These are phyloP conservation scores for Cirrhinus mrigala DNA, from an alignment of 2,797 vertebrate genomes.

Conservation along the genomic window DNA sequence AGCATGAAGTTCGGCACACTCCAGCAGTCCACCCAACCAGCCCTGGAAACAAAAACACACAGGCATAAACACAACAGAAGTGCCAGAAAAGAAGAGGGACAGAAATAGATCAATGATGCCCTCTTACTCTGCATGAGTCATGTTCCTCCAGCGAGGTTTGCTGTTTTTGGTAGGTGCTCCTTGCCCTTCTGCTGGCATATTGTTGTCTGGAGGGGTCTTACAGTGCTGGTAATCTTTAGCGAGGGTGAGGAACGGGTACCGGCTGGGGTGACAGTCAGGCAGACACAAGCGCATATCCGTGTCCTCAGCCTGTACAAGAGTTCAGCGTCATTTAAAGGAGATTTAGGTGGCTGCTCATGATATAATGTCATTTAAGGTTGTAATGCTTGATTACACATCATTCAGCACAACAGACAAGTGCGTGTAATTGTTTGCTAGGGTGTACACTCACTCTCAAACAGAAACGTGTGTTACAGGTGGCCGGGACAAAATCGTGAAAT, in stretches of 20 bases:
- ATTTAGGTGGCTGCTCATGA: neutral
- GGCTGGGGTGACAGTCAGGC: conserved; percentile 97
- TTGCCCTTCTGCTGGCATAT: conserved; percentile 85
- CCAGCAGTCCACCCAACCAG: conserved; percentile 98
- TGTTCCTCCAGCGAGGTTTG: conserved; percentile 94
- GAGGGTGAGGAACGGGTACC: conserved; percentile 92
- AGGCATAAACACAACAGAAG: neutral
- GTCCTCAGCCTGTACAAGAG: conserved; percentile 83
- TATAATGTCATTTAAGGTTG: neutral
- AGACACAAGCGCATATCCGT: conserved; percentile 95
- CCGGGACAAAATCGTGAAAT: conserved; percentile 96
- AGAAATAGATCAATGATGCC: neutral
- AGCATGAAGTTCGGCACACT: conserved; percentile 94
- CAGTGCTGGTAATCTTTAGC: conserved; percentile 91
- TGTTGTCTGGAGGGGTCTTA: conserved; percentile 86
- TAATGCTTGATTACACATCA: neutral
- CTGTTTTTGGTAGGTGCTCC: conserved; percentile 82
- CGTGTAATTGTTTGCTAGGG: conserved; percentile 26
- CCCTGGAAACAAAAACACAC: conserved; percentile 71
- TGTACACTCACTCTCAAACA: conserved; percentile 86
- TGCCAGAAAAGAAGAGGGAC: neutral
- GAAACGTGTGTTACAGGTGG: conserved; percentile 91
- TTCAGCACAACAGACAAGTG: conserved; percentile 13
- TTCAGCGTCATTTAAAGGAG: neutral
- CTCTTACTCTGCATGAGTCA: conserved; percentile 93